Base-by-base conservation (phyloP, 2,113 vertebrate genomes). In the Carettochelys insculpta region DNA sequence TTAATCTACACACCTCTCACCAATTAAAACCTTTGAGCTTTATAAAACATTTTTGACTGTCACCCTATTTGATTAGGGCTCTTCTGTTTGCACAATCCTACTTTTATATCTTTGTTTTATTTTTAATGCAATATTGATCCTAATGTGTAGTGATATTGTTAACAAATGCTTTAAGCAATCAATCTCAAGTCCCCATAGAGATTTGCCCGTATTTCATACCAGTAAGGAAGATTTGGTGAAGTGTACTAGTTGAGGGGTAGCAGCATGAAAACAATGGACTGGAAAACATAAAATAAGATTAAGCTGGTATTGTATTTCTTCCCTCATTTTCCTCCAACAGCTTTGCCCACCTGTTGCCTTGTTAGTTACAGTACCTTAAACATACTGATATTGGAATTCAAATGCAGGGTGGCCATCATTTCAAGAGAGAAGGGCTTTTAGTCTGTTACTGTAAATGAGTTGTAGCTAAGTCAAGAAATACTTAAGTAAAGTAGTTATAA, bases 401-500 rank as follows among this genome's bases (percentile, higher is more conserved):
- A 6, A 4, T 80, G 82, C 2, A 43, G 47, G 81, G 84, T 91
- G 82, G 22, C 1, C 86, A 73, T 68, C 58, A 84, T 89, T 91
- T 86, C 25, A 76, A 85, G 41, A 29, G 3, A 47, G 61, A 91
- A 88, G 80, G 9, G 34, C 38, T 89, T 83, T 88, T 87, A 92
- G n/a, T n/a, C n/a, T n/a, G n/a, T n/a, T n/a, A n/a, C n/a, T n/a
- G n/a, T n/a, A n/a, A n/a, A n/a, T n/a, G n/a, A n/a, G n/a, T n/a
- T n/a, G n/a, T n/a, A n/a, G n/a, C n/a, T n/a, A n/a, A 89, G 89
- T 71, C 48, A 90, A 92, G 78, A 96, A 82, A 82, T 54, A 51
- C 38, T 90, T 53, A 58, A 77, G 81, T 61, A 92, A 34, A 85
- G 54, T 43, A 14, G 9, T 89, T 92, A 94, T 86, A 83, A 89